phyloP scores from a whole-genome alignment of 2,113 vertebrate species.

The Ginglymostoma cirratum region DNA sequence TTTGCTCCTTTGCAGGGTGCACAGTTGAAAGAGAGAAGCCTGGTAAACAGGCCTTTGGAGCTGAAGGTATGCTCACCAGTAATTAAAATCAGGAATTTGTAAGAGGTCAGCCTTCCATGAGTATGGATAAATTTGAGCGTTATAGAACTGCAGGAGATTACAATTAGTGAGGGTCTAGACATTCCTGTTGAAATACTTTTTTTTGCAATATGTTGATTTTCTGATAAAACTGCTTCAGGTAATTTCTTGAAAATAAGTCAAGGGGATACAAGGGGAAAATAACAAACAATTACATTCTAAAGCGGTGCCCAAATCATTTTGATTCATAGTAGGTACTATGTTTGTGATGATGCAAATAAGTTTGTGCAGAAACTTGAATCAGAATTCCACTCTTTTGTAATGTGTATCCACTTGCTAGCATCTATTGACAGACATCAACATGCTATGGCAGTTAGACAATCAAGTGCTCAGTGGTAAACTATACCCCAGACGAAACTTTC shows the following conservation, averaged over 20 bases:
- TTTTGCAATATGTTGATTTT: background rate
- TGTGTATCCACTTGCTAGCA: background rate
- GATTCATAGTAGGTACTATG: background rate
- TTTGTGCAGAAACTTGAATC: background rate
- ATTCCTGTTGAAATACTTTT: background rate
- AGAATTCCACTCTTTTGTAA: too few relatives aligned
- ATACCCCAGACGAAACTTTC: background rate
- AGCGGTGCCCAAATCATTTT: background rate
- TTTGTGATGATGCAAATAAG: background rate
- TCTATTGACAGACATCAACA: background rate
- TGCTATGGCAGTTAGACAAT: too few relatives aligned
- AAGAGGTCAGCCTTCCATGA: background rate
- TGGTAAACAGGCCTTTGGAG: background rate
- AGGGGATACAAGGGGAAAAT: background rate
- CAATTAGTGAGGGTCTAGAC: background rate
- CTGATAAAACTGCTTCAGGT: background rate
- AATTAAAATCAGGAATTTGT: background rate
- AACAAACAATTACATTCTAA: background rate
- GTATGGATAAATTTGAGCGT: background rate
- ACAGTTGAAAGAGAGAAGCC: background rate
- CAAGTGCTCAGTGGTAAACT: background rate
- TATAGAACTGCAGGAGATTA: background rate
- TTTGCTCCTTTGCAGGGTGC: background rate
- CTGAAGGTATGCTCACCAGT: background rate
- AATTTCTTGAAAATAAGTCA: background rate